A percentile compares a stretch with the other conserved stretches of the same genome.
Conservation (phyloP, 2,888 invertebrate species). For the Phymatocera aterrima region DNA sequence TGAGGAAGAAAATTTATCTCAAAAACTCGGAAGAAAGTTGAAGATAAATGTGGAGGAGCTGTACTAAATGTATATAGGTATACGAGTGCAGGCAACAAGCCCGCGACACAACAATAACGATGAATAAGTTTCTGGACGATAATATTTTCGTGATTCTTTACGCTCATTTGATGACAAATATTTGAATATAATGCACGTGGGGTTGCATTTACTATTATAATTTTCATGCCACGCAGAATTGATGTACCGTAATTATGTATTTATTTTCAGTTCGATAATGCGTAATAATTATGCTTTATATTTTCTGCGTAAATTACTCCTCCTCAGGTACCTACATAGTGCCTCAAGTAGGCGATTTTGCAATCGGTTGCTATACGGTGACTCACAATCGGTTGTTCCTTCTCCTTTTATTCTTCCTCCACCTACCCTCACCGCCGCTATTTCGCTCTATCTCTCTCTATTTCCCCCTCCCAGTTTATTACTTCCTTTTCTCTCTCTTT, state of each 20-base stretch:
- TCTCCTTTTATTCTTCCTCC: conserved; percentile 45
- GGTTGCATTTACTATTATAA: too few relatives aligned
- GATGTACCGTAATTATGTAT: background rate
- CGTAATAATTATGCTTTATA: background rate
- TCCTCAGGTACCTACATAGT: conserved; percentile 35
- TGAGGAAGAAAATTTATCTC: background rate
- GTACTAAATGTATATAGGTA: background rate
- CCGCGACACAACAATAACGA: too few relatives aligned
- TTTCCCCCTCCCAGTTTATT: conserved; percentile 36
- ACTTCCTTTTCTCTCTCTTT: conserved; percentile 42
- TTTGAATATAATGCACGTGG: too few relatives aligned
- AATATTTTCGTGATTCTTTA: background rate
- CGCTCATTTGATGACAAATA: too few relatives aligned
- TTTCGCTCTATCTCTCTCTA: conserved; percentile 31
- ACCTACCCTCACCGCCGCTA: conserved; percentile 44
- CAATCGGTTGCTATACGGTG: conserved; percentile 46
- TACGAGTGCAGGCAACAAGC: background rate
- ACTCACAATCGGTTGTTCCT: conserved; percentile 18
- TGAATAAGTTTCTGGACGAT: background rate
- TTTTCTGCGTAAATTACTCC: background rate
- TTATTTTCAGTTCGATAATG: background rate
- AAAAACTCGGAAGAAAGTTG: background rate
- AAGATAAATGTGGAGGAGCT: background rate
- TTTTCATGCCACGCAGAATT: background rate
- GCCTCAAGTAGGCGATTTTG: conserved; percentile 46